phyloP scores from a whole-genome alignment of 2,113 vertebrate species.

The Potamarius usumacintae region DNA sequence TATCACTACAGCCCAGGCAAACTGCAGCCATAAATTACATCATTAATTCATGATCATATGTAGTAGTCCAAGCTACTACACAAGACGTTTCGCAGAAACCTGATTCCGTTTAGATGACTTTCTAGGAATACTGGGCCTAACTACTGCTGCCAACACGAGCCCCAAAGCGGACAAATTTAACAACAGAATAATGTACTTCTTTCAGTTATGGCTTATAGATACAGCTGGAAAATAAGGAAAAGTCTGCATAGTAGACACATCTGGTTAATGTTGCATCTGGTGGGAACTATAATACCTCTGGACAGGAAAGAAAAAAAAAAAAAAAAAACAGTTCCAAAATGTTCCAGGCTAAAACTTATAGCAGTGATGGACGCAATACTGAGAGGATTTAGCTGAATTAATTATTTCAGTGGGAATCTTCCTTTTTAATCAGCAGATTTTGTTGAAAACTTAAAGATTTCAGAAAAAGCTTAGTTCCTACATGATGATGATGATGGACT shows the following conservation, averaged over 20 bases:
- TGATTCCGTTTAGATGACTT: slow-evolving; percentile 37
- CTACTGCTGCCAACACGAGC: slow-evolving; percentile 52
- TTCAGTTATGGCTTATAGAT: slow-evolving; percentile 52
- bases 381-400: neutral
- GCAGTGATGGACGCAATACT: neutral
- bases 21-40: neutral
- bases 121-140: slow-evolving; percentile 33
- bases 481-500: no score
- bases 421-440: neutral
- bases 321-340: slow-evolving; percentile 10
- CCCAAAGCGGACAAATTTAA: slow-evolving; percentile 56
- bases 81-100: slow-evolving; percentile 35
- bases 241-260: slow-evolving; percentile 63
- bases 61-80: slow-evolving; percentile 35
- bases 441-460: neutral
- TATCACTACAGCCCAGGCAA: neutral
- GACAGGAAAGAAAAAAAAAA: slow-evolving; percentile 55
- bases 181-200: slow-evolving; percentile 57
- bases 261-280: slow-evolving; percentile 69
- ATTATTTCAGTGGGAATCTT: neutral
- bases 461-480: neutral
- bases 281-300: slow-evolving; percentile 54
- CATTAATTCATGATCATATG: slow-evolving; percentile 13
- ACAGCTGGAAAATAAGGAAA: slow-evolving; percentile 57
- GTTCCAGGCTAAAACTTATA: slow-evolving; percentile 21